phyloP scores from a whole-genome alignment of 2,797 vertebrate species.

The Amniataba percoides region DNA sequence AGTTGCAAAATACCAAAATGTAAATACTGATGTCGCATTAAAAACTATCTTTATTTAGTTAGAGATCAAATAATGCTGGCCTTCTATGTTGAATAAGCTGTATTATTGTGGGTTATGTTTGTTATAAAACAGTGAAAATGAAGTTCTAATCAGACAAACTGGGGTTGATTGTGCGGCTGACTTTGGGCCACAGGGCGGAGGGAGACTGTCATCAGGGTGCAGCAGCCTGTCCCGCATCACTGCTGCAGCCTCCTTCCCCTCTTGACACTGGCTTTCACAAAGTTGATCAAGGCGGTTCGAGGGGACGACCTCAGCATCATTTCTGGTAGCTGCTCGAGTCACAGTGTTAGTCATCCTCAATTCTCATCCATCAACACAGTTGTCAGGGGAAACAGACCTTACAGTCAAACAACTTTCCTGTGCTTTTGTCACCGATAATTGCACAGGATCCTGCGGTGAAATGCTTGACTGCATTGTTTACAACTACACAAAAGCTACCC shows the following conservation, averaged over 20 bases:
- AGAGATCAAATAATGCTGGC: constrained; percentile 5
- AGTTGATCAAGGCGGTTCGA: constrained; percentile 15
- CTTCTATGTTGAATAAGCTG: constrained; percentile 12
- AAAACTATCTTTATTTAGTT: background rate
- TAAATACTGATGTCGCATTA: background rate
- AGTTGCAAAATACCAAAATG: background rate
- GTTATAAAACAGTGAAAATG: constrained; percentile 11
- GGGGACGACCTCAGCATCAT: constrained; percentile 54
- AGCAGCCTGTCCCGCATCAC: constrained; percentile 29
- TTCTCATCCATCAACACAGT: constrained; percentile 45
- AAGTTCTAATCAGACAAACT: constrained; percentile 31
- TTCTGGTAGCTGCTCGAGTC: constrained; percentile 41
- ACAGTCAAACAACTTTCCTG: constrained; percentile 36
- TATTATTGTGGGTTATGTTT: constrained; percentile 11
- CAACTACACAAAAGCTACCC: constrained; percentile 17
- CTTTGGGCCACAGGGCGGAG: constrained; percentile 5
- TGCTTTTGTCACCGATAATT: constrained; percentile 33
- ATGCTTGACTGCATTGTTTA: constrained; percentile 13
- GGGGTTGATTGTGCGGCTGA: background rate
- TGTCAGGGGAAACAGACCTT: constrained; percentile 37
- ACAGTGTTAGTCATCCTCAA: constrained; percentile 52
- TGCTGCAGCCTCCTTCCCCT: constrained; percentile 33
- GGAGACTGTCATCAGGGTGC: constrained; percentile 22
- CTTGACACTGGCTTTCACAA: constrained; percentile 18
- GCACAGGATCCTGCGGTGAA: constrained; percentile 11